Percentiles rank a stretch among this genome's conserved stretches.
These are phyloP conservation scores for Galeopsomyia nigrocyanea DNA, from an alignment of 2,888 invertebrate genomes.

Conservation along the genomic window DNA sequence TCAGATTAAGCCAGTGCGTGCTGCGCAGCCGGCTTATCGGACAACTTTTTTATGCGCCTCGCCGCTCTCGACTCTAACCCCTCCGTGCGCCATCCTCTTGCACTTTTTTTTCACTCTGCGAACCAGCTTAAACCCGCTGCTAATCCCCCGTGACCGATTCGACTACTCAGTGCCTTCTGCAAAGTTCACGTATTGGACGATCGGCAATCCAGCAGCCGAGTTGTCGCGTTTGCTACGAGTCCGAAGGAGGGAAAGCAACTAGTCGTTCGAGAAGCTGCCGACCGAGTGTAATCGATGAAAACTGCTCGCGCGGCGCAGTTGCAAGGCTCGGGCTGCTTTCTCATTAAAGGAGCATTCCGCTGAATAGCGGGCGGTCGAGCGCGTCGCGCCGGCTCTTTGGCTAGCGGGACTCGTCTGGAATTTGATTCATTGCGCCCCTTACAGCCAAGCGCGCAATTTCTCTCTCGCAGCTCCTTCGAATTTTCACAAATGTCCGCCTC, in stretches of 20 bases:
- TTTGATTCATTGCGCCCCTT: slow-evolving; percentile 40
- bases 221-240: too few species aligned
- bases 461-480: slow-evolving; percentile 5
- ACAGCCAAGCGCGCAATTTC: not conserved
- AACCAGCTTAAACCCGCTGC: too few species aligned
- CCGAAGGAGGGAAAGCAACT: not conserved
- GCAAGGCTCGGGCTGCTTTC: not conserved
- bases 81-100: too few species aligned
- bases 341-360: slow-evolving; percentile 37
- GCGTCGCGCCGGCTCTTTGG: not conserved
- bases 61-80: not conserved
- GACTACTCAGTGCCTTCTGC: too few species aligned
- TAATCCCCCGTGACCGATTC: too few species aligned
- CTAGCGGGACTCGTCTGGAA: slow-evolving; percentile 28
- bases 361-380: slow-evolving; percentile 13
- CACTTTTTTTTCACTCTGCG: too few species aligned
- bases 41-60: slow-evolving; percentile 23
- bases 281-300: slow-evolving; percentile 41
- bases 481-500: not conserved
- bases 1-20: slow-evolving; percentile 17
- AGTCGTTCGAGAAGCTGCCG: slow-evolving; percentile 10
- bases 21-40: slow-evolving; percentile 24
- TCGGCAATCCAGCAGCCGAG: too few species aligned
- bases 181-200: too few species aligned
- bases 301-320: not conserved